Base-by-base conservation (phyloP, 2,797 vertebrate genomes). In the Poeciliopsis turneri region DNA sequence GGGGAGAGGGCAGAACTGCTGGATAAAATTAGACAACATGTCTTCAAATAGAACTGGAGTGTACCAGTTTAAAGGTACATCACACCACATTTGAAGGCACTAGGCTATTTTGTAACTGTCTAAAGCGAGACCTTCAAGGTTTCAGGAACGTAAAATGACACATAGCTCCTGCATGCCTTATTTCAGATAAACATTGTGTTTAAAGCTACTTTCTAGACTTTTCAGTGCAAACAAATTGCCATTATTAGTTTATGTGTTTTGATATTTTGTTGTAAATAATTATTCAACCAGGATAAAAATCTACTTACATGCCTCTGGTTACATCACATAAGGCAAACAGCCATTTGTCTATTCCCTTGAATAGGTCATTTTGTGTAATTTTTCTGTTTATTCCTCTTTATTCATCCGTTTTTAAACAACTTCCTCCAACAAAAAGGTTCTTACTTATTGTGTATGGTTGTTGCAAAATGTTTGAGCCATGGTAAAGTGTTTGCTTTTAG, bases 41-140 rank as follows among this genome's bases (percentile, higher is more conserved):
- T 70, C 87, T 83, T 86, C 80, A 87, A 93, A 92, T 89, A 91
- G 89, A 89, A 83, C 25, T 66, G 33, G 74, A 82, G 28, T 1
- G 66, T 39, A 79, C 25, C 46, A 28, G 68, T 73, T 87, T 91
- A 91, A 93, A 92, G 84, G 81, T 84, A 81, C 78, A 91, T 85
- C 82, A 76, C 86, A 77, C 69, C 49, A 70, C 66, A 77, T 90
- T 72, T 85, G 66, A 68, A 82, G 66, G 75, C 43, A 49, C 80
- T 55, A 39, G 49, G 69, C 80, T 80, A 68, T 46, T 68, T 47
- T 0, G 30, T 57, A 76, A 23, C 51, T 71, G 39, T 78, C 18
- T 9, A 59, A 74, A 86, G 71, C 53, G 20, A 18, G 77, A 74
- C 82, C 77, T 87, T 84, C 70, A n/a, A 66, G 76, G 88, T 76